phyloP scores from a whole-genome alignment of 2,797 vertebrate species.

The Leptoclinus maculatus region DNA sequence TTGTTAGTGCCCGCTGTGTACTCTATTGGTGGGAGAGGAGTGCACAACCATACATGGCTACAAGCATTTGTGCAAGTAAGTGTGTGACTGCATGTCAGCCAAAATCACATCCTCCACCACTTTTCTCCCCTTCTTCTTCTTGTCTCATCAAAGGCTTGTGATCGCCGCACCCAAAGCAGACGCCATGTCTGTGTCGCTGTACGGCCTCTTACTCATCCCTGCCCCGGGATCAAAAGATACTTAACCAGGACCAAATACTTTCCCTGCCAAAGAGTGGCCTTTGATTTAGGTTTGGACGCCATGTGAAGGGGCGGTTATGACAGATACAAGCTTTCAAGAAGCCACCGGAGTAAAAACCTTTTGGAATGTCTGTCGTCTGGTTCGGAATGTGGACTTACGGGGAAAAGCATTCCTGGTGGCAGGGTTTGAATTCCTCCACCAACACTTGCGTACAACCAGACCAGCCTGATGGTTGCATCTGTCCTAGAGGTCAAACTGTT shows the following conservation, averaged over 20 bases:
- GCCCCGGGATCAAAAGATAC: conserved; percentile 45
- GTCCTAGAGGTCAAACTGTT: conserved; percentile 63
- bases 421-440: conserved; percentile 63
- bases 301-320: conserved; percentile 46
- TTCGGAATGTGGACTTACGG: conserved; percentile 60
- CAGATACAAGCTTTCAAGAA: conserved; percentile 48
- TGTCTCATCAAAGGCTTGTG: conserved; percentile 41
- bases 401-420: conserved; percentile 62
- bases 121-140: conserved; percentile 28
- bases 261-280: conserved; percentile 31
- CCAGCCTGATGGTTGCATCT: conserved; percentile 49
- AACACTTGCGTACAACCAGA: conserved; percentile 46
- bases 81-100: conserved; percentile 23
- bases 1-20: conserved; percentile 71
- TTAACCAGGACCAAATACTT: conserved; percentile 37
- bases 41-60: conserved; percentile 65
- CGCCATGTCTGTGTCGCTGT: conserved; percentile 35
- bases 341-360: conserved; percentile 42
- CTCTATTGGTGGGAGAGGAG: conserved; percentile 45
- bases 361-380: conserved; percentile 65
- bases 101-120: conserved; percentile 43
- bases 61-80: conserved; percentile 46
- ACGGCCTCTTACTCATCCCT: conserved; percentile 45
- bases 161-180: conserved; percentile 44
- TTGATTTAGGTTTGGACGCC: conserved; percentile 53